Percentiles rank a stretch among this genome's conserved stretches.
Conservation (phyloP, 2,113 vertebrate genomes). For the Synchiropus splendidus region DNA sequence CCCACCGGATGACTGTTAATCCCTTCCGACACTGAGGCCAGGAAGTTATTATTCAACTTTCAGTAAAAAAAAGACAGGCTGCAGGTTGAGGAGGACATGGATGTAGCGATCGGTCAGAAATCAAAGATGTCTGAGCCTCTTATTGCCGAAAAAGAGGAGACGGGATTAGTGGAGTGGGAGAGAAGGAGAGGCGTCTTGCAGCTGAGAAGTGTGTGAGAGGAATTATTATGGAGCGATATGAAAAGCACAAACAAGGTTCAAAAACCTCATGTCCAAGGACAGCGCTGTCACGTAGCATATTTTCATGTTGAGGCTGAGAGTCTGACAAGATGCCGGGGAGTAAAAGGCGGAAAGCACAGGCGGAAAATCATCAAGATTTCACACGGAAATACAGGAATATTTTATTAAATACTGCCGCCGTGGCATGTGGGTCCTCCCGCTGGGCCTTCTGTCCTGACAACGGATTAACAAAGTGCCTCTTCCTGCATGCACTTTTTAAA, state of each 20-base stretch:
- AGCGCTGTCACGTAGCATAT: slow-evolving; percentile 10
- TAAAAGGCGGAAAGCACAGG: too few species aligned
- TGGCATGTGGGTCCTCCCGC: too few species aligned
- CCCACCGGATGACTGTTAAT: slow-evolving; percentile 23
- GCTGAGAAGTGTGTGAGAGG: slow-evolving; percentile 21
- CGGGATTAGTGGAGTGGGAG: slow-evolving; percentile 15
- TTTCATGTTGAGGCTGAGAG: slow-evolving; percentile 1
- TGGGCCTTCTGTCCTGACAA: too few species aligned
- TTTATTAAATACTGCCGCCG: too few species aligned
- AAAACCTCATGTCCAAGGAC: slow-evolving; percentile 20
- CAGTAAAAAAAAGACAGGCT: slow-evolving; percentile 15
- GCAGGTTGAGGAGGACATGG: slow-evolving; percentile 8
- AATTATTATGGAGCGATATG: slow-evolving; percentile 22
- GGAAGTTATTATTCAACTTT: slow-evolving; percentile 16
- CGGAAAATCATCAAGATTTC: too few species aligned
- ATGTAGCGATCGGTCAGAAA: slow-evolving; percentile 3
- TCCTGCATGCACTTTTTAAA: too few species aligned
- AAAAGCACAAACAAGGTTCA: slow-evolving; percentile 6
- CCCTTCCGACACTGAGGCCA: slow-evolving; percentile 24
- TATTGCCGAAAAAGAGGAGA: background rate
- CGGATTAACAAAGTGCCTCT: too few species aligned
- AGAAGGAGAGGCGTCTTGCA: slow-evolving; percentile 21
- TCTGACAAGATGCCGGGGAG: slow-evolving; percentile 9
- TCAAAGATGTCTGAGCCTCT: slow-evolving; percentile 13
- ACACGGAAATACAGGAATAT: too few species aligned